Evolutionary conservation across 2,888 invertebrate genomes (phyloP).

Genomic region (Heteropelma amictum): DNA sequence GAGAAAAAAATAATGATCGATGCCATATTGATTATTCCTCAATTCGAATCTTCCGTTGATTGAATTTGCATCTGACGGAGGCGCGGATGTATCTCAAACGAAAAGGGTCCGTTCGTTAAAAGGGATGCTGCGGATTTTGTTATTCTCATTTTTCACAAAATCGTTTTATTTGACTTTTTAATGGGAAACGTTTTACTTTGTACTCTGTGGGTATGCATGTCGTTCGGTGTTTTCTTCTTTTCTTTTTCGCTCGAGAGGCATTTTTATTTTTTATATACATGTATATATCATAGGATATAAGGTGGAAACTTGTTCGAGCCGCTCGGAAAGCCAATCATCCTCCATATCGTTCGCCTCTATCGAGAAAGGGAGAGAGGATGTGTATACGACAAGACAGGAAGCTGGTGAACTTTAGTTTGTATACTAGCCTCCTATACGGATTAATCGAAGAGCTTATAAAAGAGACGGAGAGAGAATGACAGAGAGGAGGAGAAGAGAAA

Average conservation of each 20-base stretch:
- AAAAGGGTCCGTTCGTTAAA: too few species aligned
- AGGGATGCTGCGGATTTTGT: too few species aligned
- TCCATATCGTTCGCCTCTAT: neutral
- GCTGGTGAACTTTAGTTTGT: neutral
- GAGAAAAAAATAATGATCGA: too few species aligned
- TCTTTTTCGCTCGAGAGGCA: neutral
- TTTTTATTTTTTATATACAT: neutral
- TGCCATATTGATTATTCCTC: too few species aligned
- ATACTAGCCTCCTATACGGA: slow-evolving; percentile 18
- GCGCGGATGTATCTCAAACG: too few species aligned
- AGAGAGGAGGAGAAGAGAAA: slow-evolving; percentile 2
- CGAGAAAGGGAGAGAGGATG: neutral
- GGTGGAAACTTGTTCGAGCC: neutral
- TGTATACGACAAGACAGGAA: neutral
- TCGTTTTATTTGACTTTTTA: too few species aligned
- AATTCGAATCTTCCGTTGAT: too few species aligned
- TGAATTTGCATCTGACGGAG: too few species aligned
- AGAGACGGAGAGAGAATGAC: neutral
- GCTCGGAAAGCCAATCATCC: slow-evolving; percentile 4
- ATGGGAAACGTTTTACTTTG: too few species aligned
- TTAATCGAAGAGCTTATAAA: slow-evolving; percentile 44
- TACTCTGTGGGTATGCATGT: too few species aligned
- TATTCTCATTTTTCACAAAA: too few species aligned
- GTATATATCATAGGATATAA: too few species aligned
- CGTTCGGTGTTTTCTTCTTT: neutral